Conservation (phyloP, 2,113 vertebrate species). For the Tylochromis polylepis region DNA sequence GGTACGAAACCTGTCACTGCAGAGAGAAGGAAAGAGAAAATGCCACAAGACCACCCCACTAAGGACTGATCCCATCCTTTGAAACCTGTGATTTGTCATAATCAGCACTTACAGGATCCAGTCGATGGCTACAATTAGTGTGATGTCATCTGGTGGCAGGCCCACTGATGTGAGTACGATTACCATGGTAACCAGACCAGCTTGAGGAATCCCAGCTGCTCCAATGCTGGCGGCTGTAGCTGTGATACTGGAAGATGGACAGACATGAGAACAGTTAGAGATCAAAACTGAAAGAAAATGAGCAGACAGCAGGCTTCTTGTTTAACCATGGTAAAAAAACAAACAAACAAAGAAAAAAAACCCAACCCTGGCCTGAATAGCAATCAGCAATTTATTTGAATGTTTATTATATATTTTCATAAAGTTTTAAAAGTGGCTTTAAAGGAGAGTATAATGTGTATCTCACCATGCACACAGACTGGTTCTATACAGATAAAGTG, state of each 20-base stretch:
- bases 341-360: too few relatives aligned
- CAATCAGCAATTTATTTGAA: background rate
- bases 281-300: background rate
- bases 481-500: fast-evolving
- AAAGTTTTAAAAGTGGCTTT: background rate
- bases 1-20: constrained; percentile 80
- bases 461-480: background rate
- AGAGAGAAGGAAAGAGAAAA: background rate
- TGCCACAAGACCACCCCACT: background rate
- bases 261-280: background rate
- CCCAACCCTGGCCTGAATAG: too few relatives aligned
- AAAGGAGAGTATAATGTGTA: background rate
- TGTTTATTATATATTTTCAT: background rate
- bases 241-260: constrained; percentile 63
- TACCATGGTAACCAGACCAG: constrained; percentile 86
- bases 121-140: constrained; percentile 82
- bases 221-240: constrained; percentile 77
- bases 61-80: background rate
- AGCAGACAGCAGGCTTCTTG: background rate
- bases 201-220: constrained; percentile 84
- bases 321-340: background rate
- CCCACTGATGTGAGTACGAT: constrained; percentile 87
- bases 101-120: constrained; percentile 78
- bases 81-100: background rate
- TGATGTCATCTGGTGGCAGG: constrained; percentile 83